Base-by-base conservation (phyloP, 1,140 invertebrate genomes). In the Nomia melanderi region DNA sequence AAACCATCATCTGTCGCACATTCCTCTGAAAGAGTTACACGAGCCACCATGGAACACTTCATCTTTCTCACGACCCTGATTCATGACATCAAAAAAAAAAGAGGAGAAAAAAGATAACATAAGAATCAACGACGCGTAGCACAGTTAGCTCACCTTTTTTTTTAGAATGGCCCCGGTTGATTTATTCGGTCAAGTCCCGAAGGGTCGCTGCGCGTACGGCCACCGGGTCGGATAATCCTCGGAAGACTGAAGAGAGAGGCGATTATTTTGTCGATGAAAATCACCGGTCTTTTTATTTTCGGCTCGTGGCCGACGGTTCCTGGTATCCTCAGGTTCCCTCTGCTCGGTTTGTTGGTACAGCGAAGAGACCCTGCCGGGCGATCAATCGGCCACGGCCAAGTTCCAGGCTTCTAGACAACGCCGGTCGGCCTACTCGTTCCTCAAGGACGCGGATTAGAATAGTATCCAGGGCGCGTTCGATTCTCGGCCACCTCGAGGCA, bases 391-490 rank as follows among this genome's bases (percentile, higher is more conserved):
- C 77, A 83, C 53, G 54, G 77, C 62, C 82, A 72, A 79, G 66
- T 72, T 82, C 63, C 67, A 83, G 53, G 27, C 41, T 53, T 36
- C 31, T 20, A 64, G 47, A 66, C 54, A 53, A 64, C 20, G 9
- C 14, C 23, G 50, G 33, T 5, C 3, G 14, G n/a, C 57, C 14
- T 4, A 4, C 56, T 23, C 27, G 54, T 41, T n/a, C 14, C 20
- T 50, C 81, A 84, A 84, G 78, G 81, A 60, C 78, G 44, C n/a
- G 39, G 57, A 73, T 80, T 80, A 83, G 81, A 77, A 84, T 84
- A 83, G 67, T 80, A 72, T 47, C 11, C 36, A 23, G 54, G 77
- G 39, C 60, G 31, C 62, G 54, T 20, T 56, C 63, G 50, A 77
- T 71, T 65, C 39, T 39, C 53, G 8, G 25, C 11, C 25, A 29